These are phyloP conservation scores for Phaetusa simplex DNA, from an alignment of 2,113 vertebrate genomes.

Conservation along the genomic window DNA sequence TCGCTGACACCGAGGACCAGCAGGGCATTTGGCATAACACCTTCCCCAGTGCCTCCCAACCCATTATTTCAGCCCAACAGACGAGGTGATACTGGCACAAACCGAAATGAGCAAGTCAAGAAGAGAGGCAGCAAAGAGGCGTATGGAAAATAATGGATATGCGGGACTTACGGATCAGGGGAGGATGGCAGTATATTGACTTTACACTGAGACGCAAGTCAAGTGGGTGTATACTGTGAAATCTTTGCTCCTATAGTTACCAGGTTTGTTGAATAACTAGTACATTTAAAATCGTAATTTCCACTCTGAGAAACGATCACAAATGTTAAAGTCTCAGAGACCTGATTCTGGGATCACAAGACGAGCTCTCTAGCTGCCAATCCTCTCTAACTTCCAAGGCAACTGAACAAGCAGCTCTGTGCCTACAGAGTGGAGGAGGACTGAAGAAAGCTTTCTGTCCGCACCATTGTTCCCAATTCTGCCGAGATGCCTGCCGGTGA, in stretches of 20 bases:
- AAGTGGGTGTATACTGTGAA: not conserved
- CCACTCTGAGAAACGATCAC: not conserved
- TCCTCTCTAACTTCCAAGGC: not conserved
- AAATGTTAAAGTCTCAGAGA: not conserved
- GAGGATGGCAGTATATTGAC: not conserved
- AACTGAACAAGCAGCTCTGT: not conserved
- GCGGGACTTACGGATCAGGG: rapidly evolving
- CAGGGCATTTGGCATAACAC: not conserved
- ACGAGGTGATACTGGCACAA: not conserved
- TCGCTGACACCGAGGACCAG: rapidly evolving
- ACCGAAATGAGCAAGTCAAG: not conserved
- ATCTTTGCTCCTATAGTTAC: not conserved
- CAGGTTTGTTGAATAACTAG: not conserved
- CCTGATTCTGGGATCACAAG: not conserved
- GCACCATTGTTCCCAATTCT: not conserved
- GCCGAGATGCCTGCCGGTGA: rapidly evolving
- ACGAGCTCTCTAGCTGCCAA: not conserved
- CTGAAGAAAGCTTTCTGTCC: not conserved
- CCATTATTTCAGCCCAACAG: not conserved
- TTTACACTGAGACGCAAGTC: not conserved
- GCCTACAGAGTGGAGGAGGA: not conserved
- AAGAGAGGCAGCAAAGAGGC: not conserved
- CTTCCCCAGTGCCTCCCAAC: not conserved
- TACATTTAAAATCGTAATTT: not conserved
- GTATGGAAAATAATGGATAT: not conserved